Conservation (phyloP, 1,140 invertebrate genomes). For the Lepidurus packardi region DNA sequence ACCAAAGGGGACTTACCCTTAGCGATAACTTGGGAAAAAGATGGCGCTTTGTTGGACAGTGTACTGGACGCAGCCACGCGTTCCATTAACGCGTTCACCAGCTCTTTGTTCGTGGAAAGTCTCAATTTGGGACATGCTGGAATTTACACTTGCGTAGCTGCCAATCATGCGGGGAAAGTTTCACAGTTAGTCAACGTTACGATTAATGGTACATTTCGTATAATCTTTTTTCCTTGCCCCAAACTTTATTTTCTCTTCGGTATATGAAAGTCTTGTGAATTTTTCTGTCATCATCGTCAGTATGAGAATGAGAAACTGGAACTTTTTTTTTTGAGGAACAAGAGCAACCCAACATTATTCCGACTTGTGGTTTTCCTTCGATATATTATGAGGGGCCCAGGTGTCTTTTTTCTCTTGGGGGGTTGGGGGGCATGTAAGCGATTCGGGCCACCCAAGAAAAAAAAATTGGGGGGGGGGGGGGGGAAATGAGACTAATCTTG, state of each 20-base stretch:
- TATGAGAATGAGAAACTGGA: constrained; percentile 19
- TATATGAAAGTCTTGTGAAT: constrained; percentile 22
- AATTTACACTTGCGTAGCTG: constrained; percentile 66
- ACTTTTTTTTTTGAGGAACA: constrained; percentile 24
- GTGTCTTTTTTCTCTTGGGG: too few species aligned
- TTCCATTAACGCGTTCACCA: constrained; percentile 66
- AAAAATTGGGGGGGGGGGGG: background rate
- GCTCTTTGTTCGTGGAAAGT: constrained; percentile 69
- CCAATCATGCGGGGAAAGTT: constrained; percentile 46
- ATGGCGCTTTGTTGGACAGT: constrained; percentile 56
- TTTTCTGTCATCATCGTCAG: background rate
- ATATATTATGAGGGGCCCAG: too few species aligned
- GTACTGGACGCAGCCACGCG: constrained; percentile 42
- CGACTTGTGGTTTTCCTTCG: too few species aligned
- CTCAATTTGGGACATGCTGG: constrained; percentile 69
- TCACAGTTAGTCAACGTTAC: constrained; percentile 35
- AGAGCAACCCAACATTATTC: too few species aligned
- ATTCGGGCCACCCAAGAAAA: background rate
- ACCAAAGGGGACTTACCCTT: constrained; percentile 70
- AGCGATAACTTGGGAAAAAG: constrained; percentile 69
- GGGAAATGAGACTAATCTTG: background rate
- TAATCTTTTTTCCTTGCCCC: background rate
- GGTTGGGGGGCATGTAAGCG: background rate
- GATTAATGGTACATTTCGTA: constrained; percentile 37
- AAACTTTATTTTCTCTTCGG: constrained; percentile 7